Evolutionary conservation across 1,140 invertebrate genomes (phyloP).

Genomic region (Zaprionus ornatus): DNA sequence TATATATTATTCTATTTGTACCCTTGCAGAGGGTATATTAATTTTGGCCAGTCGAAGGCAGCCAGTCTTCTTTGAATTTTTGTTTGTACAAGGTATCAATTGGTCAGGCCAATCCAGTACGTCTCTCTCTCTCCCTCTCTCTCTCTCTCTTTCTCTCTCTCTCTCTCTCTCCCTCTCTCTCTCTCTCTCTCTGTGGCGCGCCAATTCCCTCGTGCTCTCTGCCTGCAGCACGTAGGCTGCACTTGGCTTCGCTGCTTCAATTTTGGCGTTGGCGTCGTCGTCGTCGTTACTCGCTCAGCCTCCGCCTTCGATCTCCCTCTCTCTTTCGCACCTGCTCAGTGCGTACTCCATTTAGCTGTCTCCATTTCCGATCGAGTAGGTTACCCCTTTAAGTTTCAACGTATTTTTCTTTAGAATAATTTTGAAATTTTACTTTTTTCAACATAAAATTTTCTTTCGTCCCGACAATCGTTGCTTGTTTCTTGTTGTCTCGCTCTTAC

Average conservation of each 20-base stretch:
- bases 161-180: background rate
- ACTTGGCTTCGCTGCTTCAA: slow-evolving; percentile 6
- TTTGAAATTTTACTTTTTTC: background rate
- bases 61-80: too few species aligned
- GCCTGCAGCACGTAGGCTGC: slow-evolving; percentile 31
- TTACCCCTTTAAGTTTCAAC: slow-evolving; percentile 18
- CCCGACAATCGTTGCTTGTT: slow-evolving; percentile 33
- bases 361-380: slow-evolving; percentile 1
- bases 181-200: background rate
- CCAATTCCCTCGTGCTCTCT: slow-evolving; percentile 16
- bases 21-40: too few species aligned
- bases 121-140: background rate
- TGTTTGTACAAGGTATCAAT: background rate
- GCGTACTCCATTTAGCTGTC: background rate
- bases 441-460: slow-evolving; percentile 5
- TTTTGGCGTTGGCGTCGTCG: background rate
- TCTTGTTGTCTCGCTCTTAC: slow-evolving; percentile 23
- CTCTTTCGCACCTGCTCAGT: background rate
- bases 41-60: too few species aligned
- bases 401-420: slow-evolving; percentile 11
- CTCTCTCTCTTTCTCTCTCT: background rate
- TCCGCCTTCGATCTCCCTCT: background rate
- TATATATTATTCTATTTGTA: too few species aligned
- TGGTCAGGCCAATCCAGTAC: background rate
- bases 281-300: background rate